A percentile compares a stretch with the other conserved stretches of the same genome.
These are phyloP conservation scores for Zygothrica quintamaculata DNA, from an alignment of 2,888 invertebrate species.

Conservation along the genomic window DNA sequence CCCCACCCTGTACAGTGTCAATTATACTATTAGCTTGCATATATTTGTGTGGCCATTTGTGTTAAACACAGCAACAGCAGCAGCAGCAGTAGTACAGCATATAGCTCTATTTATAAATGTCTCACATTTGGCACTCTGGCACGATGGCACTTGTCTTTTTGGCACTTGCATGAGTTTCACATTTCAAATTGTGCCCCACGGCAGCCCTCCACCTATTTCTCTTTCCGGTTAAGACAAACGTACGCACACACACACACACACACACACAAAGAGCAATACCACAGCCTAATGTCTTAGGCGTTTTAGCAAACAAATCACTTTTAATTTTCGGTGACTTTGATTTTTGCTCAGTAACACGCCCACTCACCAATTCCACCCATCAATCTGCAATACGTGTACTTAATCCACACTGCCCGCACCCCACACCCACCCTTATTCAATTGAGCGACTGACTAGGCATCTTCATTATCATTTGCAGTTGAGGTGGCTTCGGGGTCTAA, in stretches of 20 bases:
- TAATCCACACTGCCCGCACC: too few relatives aligned
- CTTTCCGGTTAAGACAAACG: background rate
- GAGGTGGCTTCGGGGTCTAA: constrained; percentile 18
- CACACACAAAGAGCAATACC: background rate
- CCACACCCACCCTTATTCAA: constrained; percentile 16
- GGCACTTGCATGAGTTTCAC: constrained; percentile 75
- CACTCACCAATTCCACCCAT: background rate
- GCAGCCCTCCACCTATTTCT: background rate
- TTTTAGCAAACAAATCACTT: constrained; percentile 81
- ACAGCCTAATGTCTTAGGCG: constrained; percentile 66
- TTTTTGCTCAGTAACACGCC: constrained; percentile 54
- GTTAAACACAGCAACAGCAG: constrained; percentile 10
- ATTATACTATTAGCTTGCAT: too few relatives aligned
- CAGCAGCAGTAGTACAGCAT: too few relatives aligned
- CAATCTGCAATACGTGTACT: background rate
- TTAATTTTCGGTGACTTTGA: constrained; percentile 81
- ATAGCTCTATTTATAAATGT: constrained; percentile 70
- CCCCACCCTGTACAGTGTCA: too few relatives aligned
- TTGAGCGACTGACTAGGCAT: constrained; percentile 67
- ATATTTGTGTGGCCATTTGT: constrained; percentile 12
- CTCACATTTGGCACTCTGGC: constrained; percentile 42
- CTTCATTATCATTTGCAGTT: constrained; percentile 68
- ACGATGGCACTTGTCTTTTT: constrained; percentile 24
- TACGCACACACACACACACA: background rate
- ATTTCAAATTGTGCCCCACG: constrained; percentile 56